Percentiles rank a stretch among this genome's conserved stretches.
phyloP scores from a whole-genome alignment of 2,113 vertebrate genomes.

The Catagonus wagneri region DNA sequence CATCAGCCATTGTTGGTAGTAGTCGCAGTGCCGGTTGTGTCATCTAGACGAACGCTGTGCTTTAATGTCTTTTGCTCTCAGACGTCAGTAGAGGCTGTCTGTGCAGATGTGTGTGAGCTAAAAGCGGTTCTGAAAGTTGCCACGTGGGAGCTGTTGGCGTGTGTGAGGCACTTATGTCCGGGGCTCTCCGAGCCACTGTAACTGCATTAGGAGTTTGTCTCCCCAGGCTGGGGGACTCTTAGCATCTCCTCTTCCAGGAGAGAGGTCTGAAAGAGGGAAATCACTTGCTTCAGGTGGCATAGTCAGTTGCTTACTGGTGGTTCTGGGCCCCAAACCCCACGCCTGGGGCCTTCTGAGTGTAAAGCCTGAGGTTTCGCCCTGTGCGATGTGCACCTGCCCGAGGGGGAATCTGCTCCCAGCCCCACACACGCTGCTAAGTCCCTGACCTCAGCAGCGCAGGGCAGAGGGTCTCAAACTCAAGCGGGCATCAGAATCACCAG shows the following conservation, averaged over 20 bases:
- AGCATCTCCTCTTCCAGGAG: background rate
- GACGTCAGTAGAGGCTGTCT: fast-evolving
- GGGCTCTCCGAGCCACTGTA: background rate
- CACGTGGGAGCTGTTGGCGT: fast-evolving
- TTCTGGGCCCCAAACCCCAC: background rate
- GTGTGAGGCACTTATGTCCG: fast-evolving
- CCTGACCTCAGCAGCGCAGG: background rate
- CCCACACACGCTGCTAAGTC: fast-evolving
- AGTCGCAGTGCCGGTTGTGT: fast-evolving
- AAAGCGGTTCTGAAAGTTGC: fast-evolving
- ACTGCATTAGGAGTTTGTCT: background rate
- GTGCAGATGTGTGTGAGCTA: fast-evolving
- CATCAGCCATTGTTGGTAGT: fast-evolving
- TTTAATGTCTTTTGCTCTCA: fast-evolving
- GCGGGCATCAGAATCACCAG: fast-evolving
- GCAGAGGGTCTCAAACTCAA: background rate
- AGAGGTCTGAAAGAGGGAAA: background rate
- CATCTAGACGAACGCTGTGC: background rate
- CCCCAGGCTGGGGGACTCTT: background rate
- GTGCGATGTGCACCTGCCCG: fast-evolving
- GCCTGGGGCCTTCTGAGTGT: background rate
- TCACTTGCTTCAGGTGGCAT: background rate
- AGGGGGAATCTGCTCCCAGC: too few species aligned
- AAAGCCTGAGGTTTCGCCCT: background rate
- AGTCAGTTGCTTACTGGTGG: background rate